Evolutionary conservation across 2,888 invertebrate species (phyloP).

Genomic region (Cecidostiba fungosa): DNA sequence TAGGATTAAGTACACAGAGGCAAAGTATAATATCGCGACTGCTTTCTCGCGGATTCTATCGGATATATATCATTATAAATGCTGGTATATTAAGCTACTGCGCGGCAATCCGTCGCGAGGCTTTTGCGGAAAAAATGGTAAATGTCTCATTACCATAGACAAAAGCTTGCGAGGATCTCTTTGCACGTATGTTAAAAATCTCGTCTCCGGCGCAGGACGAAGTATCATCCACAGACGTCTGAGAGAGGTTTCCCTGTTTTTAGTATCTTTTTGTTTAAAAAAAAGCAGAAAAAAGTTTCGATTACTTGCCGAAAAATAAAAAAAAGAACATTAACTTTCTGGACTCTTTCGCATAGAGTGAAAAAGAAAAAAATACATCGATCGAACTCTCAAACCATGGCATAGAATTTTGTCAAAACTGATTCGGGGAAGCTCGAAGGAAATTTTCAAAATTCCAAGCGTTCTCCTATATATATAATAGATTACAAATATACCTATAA

Average conservation of each 20-base stretch:
- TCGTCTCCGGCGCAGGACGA: constrained; percentile 64
- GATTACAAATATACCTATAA: constrained; percentile 65
- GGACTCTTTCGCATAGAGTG: not conserved
- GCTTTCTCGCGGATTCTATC: not conserved
- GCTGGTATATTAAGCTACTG: not conserved
- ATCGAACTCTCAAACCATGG: constrained; percentile 70
- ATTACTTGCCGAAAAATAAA: constrained; percentile 6
- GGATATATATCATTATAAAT: constrained; percentile 9
- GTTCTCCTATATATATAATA: constrained; percentile 66
- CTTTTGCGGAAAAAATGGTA: constrained; percentile 73
- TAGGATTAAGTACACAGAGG: constrained; percentile 27
- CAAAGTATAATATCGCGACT: not conserved
- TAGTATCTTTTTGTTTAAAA: not conserved
- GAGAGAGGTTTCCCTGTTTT: constrained; percentile 4
- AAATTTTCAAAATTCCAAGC: constrained; percentile 70
- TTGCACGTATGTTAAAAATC: constrained; percentile 57
- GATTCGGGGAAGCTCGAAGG: constrained; percentile 73
- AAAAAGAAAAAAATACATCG: constrained; percentile 28
- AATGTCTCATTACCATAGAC: constrained; percentile 75
- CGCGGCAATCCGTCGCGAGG: constrained; percentile 70
- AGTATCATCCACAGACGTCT: not conserved
- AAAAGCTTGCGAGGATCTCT: constrained; percentile 74
- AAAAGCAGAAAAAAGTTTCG: constrained; percentile 21
- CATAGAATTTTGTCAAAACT: constrained; percentile 75
- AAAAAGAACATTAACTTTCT: not conserved